Evolutionary conservation across 2,888 invertebrate species (phyloP).

Genomic region (Steromphala cineraria): DNA sequence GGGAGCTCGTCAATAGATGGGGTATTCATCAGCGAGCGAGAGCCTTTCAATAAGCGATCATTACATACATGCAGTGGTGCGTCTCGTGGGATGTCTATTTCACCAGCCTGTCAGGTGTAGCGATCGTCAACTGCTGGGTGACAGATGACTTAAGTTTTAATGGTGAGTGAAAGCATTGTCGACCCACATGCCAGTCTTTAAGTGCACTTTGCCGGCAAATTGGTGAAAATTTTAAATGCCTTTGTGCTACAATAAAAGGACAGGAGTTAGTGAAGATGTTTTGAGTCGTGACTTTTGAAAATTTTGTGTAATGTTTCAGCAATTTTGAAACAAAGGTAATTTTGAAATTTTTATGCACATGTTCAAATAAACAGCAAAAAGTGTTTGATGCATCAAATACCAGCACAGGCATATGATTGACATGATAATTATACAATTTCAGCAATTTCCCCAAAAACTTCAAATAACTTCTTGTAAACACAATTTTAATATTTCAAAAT

Average conservation of each 20-base stretch:
- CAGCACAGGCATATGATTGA: no score
- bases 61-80: neutral
- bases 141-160: slow-evolving; percentile 18
- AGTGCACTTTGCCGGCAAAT: neutral
- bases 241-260: neutral
- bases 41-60: slow-evolving; percentile 10
- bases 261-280: no score
- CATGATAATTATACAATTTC: no score
- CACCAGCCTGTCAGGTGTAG: neutral
- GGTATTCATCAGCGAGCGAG: neutral
- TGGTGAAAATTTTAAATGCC: slow-evolving; percentile 8
- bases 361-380: no score
- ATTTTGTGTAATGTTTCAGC: no score
- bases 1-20: slow-evolving; percentile 1
- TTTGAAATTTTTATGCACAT: no score
- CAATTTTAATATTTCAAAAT: no score
- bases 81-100: neutral
- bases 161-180: slow-evolving; percentile 15
- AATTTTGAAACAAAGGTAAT: no score
- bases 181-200: neutral
- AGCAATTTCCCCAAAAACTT: no score
- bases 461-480: no score
- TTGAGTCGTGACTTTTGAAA: no score
- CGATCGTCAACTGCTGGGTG: neutral
- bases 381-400: no score